Evolutionary conservation across 2,888 invertebrate genomes (phyloP).

Genomic region (Spodoptera picta): DNA sequence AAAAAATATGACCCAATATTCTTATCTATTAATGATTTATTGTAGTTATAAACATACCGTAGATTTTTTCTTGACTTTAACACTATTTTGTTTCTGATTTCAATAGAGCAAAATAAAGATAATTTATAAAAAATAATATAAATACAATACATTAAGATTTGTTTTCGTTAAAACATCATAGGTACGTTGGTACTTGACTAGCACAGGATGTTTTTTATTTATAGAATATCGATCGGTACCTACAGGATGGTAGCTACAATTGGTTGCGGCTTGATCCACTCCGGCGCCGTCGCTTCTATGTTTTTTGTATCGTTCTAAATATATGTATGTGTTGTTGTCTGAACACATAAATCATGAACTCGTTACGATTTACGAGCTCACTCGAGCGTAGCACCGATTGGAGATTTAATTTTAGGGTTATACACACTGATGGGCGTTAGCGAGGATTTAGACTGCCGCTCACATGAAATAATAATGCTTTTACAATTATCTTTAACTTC

Average conservation of each 20-base stretch:
- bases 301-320: conserved; percentile 75
- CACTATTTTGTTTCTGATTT: too few species aligned
- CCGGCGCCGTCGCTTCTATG: conserved; percentile 59
- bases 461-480: conserved; percentile 44
- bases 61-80: too few species aligned
- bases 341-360: conserved; percentile 85
- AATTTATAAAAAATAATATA: too few species aligned
- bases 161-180: too few species aligned
- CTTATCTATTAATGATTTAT: too few species aligned
- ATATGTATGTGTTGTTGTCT: conserved; percentile 69
- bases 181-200: too few species aligned
- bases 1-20: too few species aligned
- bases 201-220: too few species aligned
- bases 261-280: conserved; percentile 41
- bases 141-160: too few species aligned
- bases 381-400: conserved; percentile 79
- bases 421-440: conserved; percentile 69
- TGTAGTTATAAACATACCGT: too few species aligned
- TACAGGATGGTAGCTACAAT: conserved; percentile 32
- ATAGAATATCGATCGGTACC: background rate
- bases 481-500: conserved; percentile 49
- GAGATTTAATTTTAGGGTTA: conserved; percentile 79
- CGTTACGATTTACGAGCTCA: conserved; percentile 85
- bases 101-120: too few species aligned
- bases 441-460: conserved; percentile 56